A percentile compares a stretch with the other conserved stretches of the same genome.
phyloP scores from a whole-genome alignment of 1,140 invertebrate species.

The Scaptodrosophila lebanonensis region DNA sequence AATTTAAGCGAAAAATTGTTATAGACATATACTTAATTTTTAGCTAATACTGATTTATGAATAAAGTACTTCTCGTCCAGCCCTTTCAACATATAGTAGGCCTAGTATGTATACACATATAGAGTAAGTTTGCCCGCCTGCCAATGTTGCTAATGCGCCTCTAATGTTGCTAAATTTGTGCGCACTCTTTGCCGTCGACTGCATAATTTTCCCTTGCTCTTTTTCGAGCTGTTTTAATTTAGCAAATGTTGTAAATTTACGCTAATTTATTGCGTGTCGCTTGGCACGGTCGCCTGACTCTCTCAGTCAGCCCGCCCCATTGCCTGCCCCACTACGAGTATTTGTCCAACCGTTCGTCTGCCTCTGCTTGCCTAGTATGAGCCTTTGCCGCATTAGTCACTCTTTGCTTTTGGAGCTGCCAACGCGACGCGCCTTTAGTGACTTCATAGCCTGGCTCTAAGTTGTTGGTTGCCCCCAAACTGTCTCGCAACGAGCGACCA shows the following conservation, averaged over 20 bases:
- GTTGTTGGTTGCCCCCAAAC: no score
- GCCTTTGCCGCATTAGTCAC: conserved; percentile 42
- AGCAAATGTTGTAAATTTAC: conserved; percentile 75
- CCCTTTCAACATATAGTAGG: no score
- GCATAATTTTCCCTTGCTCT: background rate
- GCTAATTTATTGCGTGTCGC: conserved; percentile 75
- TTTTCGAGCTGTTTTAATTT: conserved; percentile 62
- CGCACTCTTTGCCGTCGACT: conserved; percentile 32
- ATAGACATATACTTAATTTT: no score
- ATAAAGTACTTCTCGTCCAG: no score
- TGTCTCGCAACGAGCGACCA: no score
- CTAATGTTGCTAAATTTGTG: conserved; percentile 61
- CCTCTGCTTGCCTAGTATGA: conserved; percentile 7
- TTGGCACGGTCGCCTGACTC: conserved; percentile 33
- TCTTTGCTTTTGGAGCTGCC: conserved; percentile 32
- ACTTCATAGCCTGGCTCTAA: no score
- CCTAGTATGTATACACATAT: background rate
- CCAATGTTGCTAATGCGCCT: conserved; percentile 20
- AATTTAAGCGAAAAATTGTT: no score
- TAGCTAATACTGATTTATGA: no score
- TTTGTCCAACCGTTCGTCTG: background rate
- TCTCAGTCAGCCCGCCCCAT: background rate
- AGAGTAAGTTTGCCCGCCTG: no score
- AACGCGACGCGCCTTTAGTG: background rate
- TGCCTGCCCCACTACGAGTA: no score